Evolutionary conservation across 2,888 invertebrate species (phyloP).

Genomic region (Augiades crinisus): DNA sequence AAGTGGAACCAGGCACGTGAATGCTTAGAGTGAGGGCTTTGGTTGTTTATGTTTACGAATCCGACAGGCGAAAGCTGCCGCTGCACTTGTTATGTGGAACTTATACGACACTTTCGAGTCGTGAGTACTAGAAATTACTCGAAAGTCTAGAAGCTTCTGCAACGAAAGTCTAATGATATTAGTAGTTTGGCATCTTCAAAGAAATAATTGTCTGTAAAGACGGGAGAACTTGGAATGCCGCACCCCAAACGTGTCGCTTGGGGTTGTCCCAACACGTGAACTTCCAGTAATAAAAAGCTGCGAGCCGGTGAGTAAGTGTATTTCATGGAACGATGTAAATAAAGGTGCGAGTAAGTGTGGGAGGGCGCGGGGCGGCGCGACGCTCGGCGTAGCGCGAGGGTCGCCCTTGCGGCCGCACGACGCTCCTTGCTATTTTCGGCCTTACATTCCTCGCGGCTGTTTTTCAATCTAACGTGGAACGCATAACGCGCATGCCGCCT

Average conservation of each 20-base stretch:
- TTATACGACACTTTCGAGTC: no score
- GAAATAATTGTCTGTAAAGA: no score
- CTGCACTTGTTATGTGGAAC: no score
- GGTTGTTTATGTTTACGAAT: no score
- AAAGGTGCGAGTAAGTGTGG: conserved; percentile 60
- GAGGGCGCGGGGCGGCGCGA: conserved; percentile 39
- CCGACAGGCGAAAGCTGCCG: no score
- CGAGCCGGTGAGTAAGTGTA: conserved; percentile 46
- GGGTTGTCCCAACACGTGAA: conserved; percentile 14
- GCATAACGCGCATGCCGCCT: conserved; percentile 71
- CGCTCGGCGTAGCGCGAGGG: conserved; percentile 58
- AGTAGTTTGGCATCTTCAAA: no score
- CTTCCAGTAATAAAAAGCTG: conserved; percentile 57
- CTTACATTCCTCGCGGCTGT: conserved; percentile 77
- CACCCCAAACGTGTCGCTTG: conserved; percentile 1
- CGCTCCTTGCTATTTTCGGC: conserved; percentile 79
- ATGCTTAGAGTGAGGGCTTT: no score
- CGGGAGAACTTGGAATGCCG: no score
- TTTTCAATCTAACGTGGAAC: conserved; percentile 80
- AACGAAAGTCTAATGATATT: no score
- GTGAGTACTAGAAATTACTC: no score
- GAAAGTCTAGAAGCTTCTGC: no score
- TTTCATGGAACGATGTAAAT: conserved; percentile 68
- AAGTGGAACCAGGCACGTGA: no score
- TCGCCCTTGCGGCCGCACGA: conserved; percentile 68